phyloP scores from a whole-genome alignment of 2,113 vertebrate genomes.

The Ammodytes dubius region DNA sequence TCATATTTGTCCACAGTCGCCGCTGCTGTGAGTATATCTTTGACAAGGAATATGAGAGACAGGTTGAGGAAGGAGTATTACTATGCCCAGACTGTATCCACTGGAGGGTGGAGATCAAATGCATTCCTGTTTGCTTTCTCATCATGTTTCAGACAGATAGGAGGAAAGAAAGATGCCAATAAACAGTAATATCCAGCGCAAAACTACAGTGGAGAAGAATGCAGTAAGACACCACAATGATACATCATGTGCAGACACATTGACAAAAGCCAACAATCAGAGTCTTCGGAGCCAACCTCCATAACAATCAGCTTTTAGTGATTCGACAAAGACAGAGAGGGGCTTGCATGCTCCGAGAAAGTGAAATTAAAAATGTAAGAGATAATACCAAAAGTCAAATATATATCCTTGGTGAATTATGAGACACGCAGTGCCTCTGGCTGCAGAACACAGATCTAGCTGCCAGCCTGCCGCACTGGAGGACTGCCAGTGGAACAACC shows the following conservation, averaged over 20 bases:
- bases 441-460: constrained; percentile 24
- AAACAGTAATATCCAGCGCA: constrained; percentile 20
- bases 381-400: constrained; percentile 48
- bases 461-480: constrained; percentile 44
- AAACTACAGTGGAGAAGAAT: constrained; percentile 14
- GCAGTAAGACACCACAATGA: constrained; percentile 12
- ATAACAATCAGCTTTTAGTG: constrained; percentile 23
- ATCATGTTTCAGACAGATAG: constrained; percentile 26
- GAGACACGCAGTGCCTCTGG: constrained; percentile 37
- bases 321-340: constrained; percentile 11
- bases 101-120: constrained; percentile 36
- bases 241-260: constrained; percentile 27
- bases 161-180: constrained; percentile 17
- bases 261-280: constrained; percentile 1
- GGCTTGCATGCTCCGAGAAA: not conserved
- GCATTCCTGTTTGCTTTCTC: constrained; percentile 4
- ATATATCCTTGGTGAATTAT: constrained; percentile 49
- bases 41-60: constrained; percentile 7
- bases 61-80: constrained; percentile 9
- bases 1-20: constrained; percentile 31
- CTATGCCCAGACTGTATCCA: not conserved
- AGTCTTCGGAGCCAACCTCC: constrained; percentile 10
- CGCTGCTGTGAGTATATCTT: constrained; percentile 3
- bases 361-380: constrained; percentile 25
- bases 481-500: constrained; percentile 46